Evolutionary conservation across 2,888 invertebrate species (phyloP).

Genomic region (Eueremaeus valkanovi): DNA sequence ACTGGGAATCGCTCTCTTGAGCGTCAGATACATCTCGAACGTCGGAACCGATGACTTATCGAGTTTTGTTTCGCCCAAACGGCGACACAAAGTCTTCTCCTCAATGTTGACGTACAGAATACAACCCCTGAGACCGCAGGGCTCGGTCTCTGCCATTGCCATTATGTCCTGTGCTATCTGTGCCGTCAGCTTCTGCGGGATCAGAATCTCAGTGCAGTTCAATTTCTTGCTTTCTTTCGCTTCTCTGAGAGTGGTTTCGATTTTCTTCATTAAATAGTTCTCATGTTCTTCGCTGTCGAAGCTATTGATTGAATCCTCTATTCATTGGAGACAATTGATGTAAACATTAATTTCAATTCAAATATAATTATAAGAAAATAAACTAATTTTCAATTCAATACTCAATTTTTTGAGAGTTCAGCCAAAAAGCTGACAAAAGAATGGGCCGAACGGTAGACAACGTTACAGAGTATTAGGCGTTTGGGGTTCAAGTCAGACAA

Average conservation of each 20-base stretch:
- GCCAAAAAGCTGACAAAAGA: no score
- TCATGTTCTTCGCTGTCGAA: conserved; percentile 24
- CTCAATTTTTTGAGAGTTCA: no score
- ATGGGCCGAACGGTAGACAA: no score
- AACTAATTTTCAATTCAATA: no score
- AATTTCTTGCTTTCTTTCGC: conserved; percentile 71
- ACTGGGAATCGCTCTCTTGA: conserved; percentile 77
- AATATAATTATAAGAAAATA: no score
- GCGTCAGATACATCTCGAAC: conserved; percentile 80
- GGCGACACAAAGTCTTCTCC: conserved; percentile 59
- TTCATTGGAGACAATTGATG: neutral
- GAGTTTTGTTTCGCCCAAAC: conserved; percentile 75
- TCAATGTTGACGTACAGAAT: conserved; percentile 79
- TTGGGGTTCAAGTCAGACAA: no score
- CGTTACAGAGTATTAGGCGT: no score
- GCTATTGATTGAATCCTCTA: neutral
- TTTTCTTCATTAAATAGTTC: conserved; percentile 61
- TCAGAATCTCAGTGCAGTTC: conserved; percentile 75
- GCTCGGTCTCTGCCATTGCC: conserved; percentile 78
- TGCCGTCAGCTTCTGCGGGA: conserved; percentile 75
- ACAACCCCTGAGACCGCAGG: conserved; percentile 79
- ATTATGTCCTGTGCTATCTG: conserved; percentile 74
- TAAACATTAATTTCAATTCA: neutral
- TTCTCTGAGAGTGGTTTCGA: conserved; percentile 72
- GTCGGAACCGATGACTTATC: conserved; percentile 83